Base-by-base conservation (phyloP, 2,113 vertebrate genomes). In the Corvus moneduloides region DNA sequence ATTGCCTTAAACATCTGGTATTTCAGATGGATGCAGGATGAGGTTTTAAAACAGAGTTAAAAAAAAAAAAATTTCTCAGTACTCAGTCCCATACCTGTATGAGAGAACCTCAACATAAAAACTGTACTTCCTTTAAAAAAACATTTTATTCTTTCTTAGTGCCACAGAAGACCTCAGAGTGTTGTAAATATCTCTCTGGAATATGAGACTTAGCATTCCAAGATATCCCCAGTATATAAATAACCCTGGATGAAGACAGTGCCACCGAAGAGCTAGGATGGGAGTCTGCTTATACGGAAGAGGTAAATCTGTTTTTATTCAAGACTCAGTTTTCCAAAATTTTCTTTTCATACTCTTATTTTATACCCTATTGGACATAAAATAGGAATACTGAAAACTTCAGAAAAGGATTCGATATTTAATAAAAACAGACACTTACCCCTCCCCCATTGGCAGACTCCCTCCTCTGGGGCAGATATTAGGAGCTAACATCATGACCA, bases 311-410 rank as follows among this genome's bases (percentile, higher is more conserved):
- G 95, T 95, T 95, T 97, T 97, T 97, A 97, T 97, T 95, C 76
- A 97, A 96, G 95, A 96, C 48, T 81, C 92, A 96, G 96, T 96
- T 97, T 97, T 95, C 96, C 94, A 96, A 96, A 96, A 96, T 96
- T 97, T 96, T 96, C 90, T 96, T 95, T 96, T 88, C 90, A 96
- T 95, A 97, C 92, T 96, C 95, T 95, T 95, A 96, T 96, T 97
- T 97, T 97, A 96, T 96, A 97, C 92, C 95, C 90, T 96, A 33
- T 68, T 84, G 93, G 95, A 96, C 93, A 96, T 95, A 96, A 96
- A 96, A 94, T 96, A 97, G 71, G 96, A 96, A 95, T 96, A 96
- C 72, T 90, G 95, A 97, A 96, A 97, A 96, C 96, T 97, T 96
- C 85, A 97, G 95, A 96, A 97, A 97, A 96, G 94, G 77, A 83